Conservation (phyloP, 92 coral and sea anemone species). For the Siderastrea radians region DNA sequence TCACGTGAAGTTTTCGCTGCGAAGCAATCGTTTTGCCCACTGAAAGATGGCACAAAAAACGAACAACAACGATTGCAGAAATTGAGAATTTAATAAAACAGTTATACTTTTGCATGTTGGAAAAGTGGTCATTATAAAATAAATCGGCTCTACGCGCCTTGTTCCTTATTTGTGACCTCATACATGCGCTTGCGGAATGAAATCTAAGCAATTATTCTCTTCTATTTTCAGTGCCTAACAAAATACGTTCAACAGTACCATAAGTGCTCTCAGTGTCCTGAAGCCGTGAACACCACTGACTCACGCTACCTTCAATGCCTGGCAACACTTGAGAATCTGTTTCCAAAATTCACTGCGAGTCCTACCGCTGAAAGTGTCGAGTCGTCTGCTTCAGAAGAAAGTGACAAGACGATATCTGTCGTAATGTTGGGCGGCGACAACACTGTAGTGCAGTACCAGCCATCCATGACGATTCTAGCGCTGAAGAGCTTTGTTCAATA, state of each 20-base stretch:
- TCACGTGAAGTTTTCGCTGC: too few relatives aligned
- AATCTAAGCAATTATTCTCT: too few relatives aligned
- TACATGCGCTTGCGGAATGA: too few relatives aligned
- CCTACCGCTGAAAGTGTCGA: conserved; percentile 30
- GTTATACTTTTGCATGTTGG: too few relatives aligned
- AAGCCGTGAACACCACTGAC: conserved; percentile 58
- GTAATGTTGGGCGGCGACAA: conserved; percentile 94
- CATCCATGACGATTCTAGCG: conserved; percentile 67
- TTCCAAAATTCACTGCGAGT: conserved; percentile 72
- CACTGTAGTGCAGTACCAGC: conserved; percentile 71
- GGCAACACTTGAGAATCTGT: conserved; percentile 79
- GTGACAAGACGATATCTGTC: conserved; percentile 69
- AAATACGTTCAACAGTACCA: conserved; percentile 60
- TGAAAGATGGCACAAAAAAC: too few relatives aligned
- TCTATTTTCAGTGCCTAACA: conserved; percentile 91
- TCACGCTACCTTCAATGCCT: conserved; percentile 73
- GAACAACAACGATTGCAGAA: too few relatives aligned
- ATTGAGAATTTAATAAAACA: too few relatives aligned
- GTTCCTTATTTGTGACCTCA: too few relatives aligned
- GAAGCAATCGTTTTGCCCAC: too few relatives aligned
- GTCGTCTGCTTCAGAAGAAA: not conserved
- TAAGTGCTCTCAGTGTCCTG: conserved; percentile 82
- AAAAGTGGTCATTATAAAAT: too few relatives aligned
- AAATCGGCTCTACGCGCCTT: too few relatives aligned
- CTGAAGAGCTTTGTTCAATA: conserved; percentile 56